Base-by-base conservation (phyloP, 2,797 vertebrate genomes). In the Lepus oiostolus region DNA sequence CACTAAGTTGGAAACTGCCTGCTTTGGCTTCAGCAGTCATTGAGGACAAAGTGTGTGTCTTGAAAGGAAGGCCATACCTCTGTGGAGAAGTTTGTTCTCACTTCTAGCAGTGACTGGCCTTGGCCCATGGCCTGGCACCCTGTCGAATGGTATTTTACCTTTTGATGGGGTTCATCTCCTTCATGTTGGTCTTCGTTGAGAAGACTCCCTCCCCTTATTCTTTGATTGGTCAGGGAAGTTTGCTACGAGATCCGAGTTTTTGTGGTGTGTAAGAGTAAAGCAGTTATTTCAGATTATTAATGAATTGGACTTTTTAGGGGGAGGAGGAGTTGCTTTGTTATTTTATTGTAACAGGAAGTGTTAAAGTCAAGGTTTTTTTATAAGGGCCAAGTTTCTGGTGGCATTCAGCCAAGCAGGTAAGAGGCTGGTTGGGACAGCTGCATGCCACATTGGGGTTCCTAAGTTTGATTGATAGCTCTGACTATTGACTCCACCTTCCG, bases 311-410 rank as follows among this genome's bases (percentile, higher is more conserved):
- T 71, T 88, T 79, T 50, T 16, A 63, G 81, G 16, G 14, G 17
- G 17, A 16, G 54, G 54, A 19, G 13, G 54, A 70, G 67, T 76
- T 87, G 84, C 12, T 24, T 80, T 82, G 1, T 54, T 71, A 28
- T 72, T 72, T 52, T 84, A 77, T 38, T 42, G 68, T 50, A 84
- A 91, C 52, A 90, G 5, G 24, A 92, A 91, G 38, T 84, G 54
- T 83, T 80, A 74, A 38, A 19, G 22, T 92, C 62, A 47, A 58
- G 5, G 5, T 58, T 6, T 58, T 21, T 58, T 16, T 58, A 16
- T 1, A 16, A 58, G 19, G 19, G 54, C 54, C 54, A 58, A 21
- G 54, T 58, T 58, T 19, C 16, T 2, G 54, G 19, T 58, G 54
- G 7, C 54, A 58, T 58, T 58, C 54, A 58, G 54, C 17, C 54